phyloP scores from a whole-genome alignment of 1,140 invertebrate genomes.

The Drosophila nannoptera region DNA sequence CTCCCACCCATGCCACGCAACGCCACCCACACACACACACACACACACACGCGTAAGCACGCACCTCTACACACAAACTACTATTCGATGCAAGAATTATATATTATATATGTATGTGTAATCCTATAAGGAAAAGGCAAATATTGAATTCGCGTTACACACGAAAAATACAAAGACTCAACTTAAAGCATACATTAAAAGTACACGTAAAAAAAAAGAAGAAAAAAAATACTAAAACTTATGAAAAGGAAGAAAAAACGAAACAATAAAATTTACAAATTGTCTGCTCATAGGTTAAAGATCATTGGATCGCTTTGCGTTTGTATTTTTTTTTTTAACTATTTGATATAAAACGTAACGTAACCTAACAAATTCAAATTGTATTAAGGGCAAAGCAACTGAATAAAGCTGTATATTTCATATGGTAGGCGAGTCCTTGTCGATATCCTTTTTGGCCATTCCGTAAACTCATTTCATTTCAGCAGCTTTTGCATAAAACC shows the following conservation, averaged over 20 bases:
- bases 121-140: slow-evolving; percentile 69
- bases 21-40: slow-evolving; percentile 13
- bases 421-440: slow-evolving; percentile 52
- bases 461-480: slow-evolving; percentile 25
- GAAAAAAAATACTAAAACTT: slow-evolving; percentile 33
- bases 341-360: slow-evolving; percentile 54
- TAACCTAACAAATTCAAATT: slow-evolving; percentile 40
- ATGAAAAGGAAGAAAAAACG: slow-evolving; percentile 35
- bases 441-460: slow-evolving; percentile 5
- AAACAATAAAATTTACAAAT: slow-evolving; percentile 4
- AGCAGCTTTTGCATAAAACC: slow-evolving; percentile 45
- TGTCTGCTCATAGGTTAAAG: slow-evolving; percentile 69
- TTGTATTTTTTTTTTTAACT: slow-evolving; percentile 30
- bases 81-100: slow-evolving; percentile 49
- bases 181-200: slow-evolving; percentile 41
- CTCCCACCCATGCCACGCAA: slow-evolving; percentile 3
- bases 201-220: slow-evolving; percentile 16
- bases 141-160: slow-evolving; percentile 62
- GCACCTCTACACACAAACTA: slow-evolving; percentile 29
- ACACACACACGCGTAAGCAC: slow-evolving; percentile 22
- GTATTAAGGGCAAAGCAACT: slow-evolving; percentile 68
- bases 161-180: slow-evolving; percentile 71
- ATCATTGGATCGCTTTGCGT: slow-evolving; percentile 41
- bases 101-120: slow-evolving; percentile 52
- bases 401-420: slow-evolving; percentile 74